phyloP scores from a whole-genome alignment of 2,797 vertebrate species.

The Gambusia yucatana region DNA sequence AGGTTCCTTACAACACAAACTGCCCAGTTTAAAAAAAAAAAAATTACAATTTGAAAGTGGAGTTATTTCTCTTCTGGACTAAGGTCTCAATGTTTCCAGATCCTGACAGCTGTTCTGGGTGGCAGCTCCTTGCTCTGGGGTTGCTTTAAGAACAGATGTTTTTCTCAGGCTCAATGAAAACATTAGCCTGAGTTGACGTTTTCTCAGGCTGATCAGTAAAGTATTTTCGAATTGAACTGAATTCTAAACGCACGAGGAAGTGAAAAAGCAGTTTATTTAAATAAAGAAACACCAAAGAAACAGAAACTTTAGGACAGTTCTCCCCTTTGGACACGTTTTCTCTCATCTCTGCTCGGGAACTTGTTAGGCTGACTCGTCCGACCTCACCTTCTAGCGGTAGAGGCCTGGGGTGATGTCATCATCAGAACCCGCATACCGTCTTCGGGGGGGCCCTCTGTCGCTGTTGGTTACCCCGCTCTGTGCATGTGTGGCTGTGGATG shows the following conservation, averaged over 20 bases:
- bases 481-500: slow-evolving; percentile 16
- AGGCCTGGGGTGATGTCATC: not conserved
- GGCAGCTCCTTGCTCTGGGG: not conserved
- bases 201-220: not conserved
- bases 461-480: slow-evolving; percentile 14
- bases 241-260: not conserved
- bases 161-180: not conserved
- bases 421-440: not conserved
- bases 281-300: not conserved
- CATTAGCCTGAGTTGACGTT: not conserved
- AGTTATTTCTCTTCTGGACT: no score
- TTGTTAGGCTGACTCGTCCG: not conserved
- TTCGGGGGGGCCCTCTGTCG: not conserved
- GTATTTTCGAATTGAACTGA: not conserved
- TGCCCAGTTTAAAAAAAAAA: not conserved
- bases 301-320: not conserved
- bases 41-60: no score
- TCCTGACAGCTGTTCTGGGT: not conserved
- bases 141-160: not conserved
- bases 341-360: not conserved
- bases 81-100: not conserved
- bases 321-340: not conserved
- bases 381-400: not conserved
- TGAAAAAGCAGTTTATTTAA: not conserved
- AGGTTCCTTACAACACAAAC: not conserved